Conservation (phyloP, 2,113 vertebrate species). For the Rhodinocichla rosea region DNA sequence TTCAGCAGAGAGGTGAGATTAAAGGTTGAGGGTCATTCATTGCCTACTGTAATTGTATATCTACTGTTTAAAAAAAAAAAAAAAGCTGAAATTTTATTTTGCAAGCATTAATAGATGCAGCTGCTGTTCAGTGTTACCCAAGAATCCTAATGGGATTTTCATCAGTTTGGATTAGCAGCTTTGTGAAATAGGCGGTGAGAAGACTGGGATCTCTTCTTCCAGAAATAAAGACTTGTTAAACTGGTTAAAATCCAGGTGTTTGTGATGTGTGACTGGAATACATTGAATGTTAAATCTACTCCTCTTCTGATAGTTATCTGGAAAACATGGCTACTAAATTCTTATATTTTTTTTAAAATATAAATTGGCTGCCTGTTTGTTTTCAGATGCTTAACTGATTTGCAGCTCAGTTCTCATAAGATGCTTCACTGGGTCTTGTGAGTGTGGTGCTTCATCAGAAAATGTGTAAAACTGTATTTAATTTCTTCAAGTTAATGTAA, state of each 20-base stretch:
- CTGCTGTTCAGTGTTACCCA: not conserved
- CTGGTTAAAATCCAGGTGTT: constrained; percentile 1
- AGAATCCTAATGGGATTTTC: not conserved
- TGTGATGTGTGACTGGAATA: not conserved
- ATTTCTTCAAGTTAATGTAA: constrained; percentile 49
- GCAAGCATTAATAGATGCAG: not conserved
- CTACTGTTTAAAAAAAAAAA: not conserved
- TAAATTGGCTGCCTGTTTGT: not conserved
- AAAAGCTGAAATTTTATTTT: not conserved
- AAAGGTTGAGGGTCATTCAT: not conserved
- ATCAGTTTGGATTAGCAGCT: not conserved
- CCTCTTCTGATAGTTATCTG: not conserved
- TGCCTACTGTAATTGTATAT: not conserved
- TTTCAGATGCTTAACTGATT: not conserved
- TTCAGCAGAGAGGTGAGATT: not conserved
- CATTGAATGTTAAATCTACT: not conserved
- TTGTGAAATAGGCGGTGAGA: not conserved
- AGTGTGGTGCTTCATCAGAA: constrained; percentile 33
- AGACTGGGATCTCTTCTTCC: not conserved
- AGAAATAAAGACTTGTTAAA: not conserved
- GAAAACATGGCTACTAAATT: not conserved
- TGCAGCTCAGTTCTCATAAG: constrained; percentile 30
- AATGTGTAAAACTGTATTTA: constrained; percentile 10
- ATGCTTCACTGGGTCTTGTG: constrained; percentile 27
- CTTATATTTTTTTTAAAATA: not conserved